These are phyloP conservation scores for Lophochroa leadbeateri DNA, from an alignment of 2,113 vertebrate genomes.

Conservation along the genomic window DNA sequence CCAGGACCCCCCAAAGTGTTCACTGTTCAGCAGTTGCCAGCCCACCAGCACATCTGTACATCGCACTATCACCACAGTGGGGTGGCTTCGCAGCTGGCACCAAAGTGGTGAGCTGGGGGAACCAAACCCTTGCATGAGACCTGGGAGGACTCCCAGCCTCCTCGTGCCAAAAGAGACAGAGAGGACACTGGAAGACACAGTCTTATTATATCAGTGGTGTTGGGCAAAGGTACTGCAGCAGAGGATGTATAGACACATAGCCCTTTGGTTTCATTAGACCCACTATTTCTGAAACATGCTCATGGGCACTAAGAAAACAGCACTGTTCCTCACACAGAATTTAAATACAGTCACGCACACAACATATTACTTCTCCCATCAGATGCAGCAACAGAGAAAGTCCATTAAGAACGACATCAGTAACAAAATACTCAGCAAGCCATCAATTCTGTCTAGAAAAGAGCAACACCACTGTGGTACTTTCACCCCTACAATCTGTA, in stretches of 20 bases:
- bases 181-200: rapidly evolving
- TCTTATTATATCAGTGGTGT: not conserved
- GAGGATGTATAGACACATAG: not conserved
- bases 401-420: not conserved
- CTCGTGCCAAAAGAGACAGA: not conserved
- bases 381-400: not conserved
- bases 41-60: not conserved
- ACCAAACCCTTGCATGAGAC: not conserved
- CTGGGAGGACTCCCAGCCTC: not conserved
- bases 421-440: not conserved
- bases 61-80: rapidly evolving
- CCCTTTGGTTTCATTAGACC: not conserved
- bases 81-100: not conserved
- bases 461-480: not conserved
- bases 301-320: not conserved
- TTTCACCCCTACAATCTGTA: not conserved
- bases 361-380: not conserved
- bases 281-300: not conserved
- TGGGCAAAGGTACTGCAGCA: not conserved
- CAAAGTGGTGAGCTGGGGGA: not conserved
- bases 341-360: not conserved
- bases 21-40: not conserved
- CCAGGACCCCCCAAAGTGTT: not conserved
- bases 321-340: not conserved
- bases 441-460: not conserved